Base-by-base conservation (phyloP, 2,888 invertebrate species). In the Dugesia japonica region DNA sequence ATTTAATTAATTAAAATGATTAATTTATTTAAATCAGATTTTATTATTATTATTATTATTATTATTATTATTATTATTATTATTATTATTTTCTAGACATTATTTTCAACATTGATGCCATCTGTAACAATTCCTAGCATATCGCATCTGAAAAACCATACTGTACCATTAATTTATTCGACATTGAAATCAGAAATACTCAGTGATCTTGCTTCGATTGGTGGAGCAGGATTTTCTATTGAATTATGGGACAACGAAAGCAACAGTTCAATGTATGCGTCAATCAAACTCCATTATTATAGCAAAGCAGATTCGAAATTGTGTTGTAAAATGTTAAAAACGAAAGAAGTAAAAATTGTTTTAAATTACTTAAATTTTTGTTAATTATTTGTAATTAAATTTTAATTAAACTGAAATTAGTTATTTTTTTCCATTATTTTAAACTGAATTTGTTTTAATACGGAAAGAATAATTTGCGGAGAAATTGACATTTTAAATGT, bases 201-300 rank as follows among this genome's bases (percentile, higher is more conserved):
- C 56, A 56, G 17, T 56, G 56, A 56, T n/a, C 56, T 56, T n/a
- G 56, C n/a, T 9, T 56, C 56, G 7, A 56, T 56, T 56, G 56
- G 56, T 4, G 56, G 56, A n/a, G 56, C 56, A n/a, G 56, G 56
- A 56, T 56, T 56, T n/a, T 56, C 56, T n/a, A 56, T 56, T 4
- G 56, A 56, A 23, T 23, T 56, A 56, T 56, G 56, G 56, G 56
- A 56, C 9, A 56, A 56, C 23, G 56, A 56, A 4, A 56, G 23
- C 23, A 56, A 56, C 23, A 23, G 56, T 20, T 56, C 56, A n/a
- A 56, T 56, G 56, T 56, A 56, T 56, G 56, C 56, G 9, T 56
- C 56, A n/a, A 56, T 56, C 4, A 56, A 56, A 56, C 23, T 56
- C 9, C 56, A 56, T 56, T 56, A 56, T 56, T 56, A 56, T n/a